Evolutionary conservation across 2,797 vertebrate genomes (phyloP), one percentile per base, ranked within the genome.

Genomic region (Sciurus vulgaris): DNA sequence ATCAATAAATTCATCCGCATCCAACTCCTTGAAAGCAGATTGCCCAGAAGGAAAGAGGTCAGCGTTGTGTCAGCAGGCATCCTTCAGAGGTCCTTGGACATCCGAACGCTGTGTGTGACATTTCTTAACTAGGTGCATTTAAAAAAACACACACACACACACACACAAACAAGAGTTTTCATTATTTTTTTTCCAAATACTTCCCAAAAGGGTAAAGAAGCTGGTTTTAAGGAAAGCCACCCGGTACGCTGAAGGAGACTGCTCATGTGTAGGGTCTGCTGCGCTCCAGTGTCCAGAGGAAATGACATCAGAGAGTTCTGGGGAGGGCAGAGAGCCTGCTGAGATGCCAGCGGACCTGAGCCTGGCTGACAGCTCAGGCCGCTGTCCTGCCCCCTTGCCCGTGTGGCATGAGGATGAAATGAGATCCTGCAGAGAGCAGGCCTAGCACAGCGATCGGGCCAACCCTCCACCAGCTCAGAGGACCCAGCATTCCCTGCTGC

Each of bases 141-240:
- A 79, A 44, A 26, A 79, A 24, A 14, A 69, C 65, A 89, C n/a
- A n/a, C n/a, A n/a, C n/a, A n/a, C n/a, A n/a, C n/a, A n/a, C n/a
- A 61, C 38, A 38, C 38, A 47, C 33, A 95, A 83, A 89, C 10
- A 28, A 13, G 35, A 54, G 12, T 59, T 70, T 73, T 54, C 24
- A 61, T 51, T n/a, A 15, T 69, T 35, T 90, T 38, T 38, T 94
- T 93, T 92, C 28, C 79, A 79, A 91, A 78, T 59, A 11, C 4
- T 2, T 15, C 41, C 59, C 49, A 38, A 65, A 70, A 38, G 38
- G 38, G 38, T 38, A 38, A 38, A 85, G 49, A 84, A 56, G 12
- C 13, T 26, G 12, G 13, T 41, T 73, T 49, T 94, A n/a, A 90
- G 41, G 59, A 56, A 90, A 65, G 7, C 30, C 24, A 7, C n/a